Percentiles rank a stretch among this genome's conserved stretches.
These are phyloP conservation scores for Pantherophis vulpinus DNA, from an alignment of 2,797 vertebrate species.

Conservation along the genomic window DNA sequence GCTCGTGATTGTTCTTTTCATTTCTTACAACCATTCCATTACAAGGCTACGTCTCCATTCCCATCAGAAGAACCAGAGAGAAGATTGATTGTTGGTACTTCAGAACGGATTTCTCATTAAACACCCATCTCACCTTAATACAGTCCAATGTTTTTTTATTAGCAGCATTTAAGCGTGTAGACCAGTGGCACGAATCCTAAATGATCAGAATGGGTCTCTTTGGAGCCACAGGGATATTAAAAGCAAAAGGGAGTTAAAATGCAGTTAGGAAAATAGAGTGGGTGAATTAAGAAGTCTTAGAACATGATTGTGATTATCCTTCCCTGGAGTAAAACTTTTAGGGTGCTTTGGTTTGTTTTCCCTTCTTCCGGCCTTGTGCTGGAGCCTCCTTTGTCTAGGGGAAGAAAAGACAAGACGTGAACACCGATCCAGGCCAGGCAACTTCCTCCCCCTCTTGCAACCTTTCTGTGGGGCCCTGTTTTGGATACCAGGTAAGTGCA, in stretches of 20 bases:
- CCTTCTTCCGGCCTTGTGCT: slow-evolving; percentile 72
- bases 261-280: slow-evolving; percentile 42
- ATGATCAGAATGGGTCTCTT: slow-evolving; percentile 33
- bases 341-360: slow-evolving; percentile 66
- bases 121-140: neutral
- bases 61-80: slow-evolving; percentile 32
- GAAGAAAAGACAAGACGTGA: slow-evolving; percentile 8
- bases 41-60: slow-evolving; percentile 38
- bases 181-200: slow-evolving; percentile 43
- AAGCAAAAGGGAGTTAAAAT: slow-evolving; percentile 39
- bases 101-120: neutral
- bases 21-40: slow-evolving; percentile 1
- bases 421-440: neutral
- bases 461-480: neutral
- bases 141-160: slow-evolving; percentile 14
- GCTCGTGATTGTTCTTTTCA: neutral
- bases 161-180: slow-evolving; percentile 51
- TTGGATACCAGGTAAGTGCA: no score
- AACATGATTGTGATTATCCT: slow-evolving; percentile 50
- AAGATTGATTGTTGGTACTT: slow-evolving; percentile 23
- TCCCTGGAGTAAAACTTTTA: slow-evolving; percentile 44
- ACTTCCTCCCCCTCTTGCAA: neutral
- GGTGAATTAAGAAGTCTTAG: slow-evolving; percentile 37
- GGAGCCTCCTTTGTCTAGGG: slow-evolving; percentile 77
- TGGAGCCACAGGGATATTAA: slow-evolving; percentile 44